These are phyloP conservation scores for Monochamus saltuarius DNA, from an alignment of 1,140 invertebrate species.

Conservation along the genomic window DNA sequence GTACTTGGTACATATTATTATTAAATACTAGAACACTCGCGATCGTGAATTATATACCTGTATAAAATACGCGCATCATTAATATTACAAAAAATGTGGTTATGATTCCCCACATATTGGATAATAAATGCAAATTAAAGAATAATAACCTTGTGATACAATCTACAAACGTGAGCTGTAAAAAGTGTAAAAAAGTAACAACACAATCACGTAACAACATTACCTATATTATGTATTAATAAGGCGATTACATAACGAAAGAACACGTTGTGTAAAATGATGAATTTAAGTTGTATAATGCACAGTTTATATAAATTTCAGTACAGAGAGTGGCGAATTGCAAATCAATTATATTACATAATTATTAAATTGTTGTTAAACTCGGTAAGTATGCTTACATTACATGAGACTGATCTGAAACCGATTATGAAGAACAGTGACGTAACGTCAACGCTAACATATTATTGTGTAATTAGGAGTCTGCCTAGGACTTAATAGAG, in stretches of 20 bases:
- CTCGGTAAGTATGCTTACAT: constrained; percentile 8
- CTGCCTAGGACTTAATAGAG: constrained; percentile 13
- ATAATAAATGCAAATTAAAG: no score
- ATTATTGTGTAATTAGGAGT: constrained; percentile 4
- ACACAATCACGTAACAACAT: not conserved
- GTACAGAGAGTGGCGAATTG: constrained; percentile 1
- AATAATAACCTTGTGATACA: no score
- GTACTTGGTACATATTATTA: no score
- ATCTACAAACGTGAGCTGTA: no score
- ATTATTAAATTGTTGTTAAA: constrained; percentile 16
- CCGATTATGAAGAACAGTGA: constrained; percentile 33
- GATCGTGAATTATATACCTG: no score
- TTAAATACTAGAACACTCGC: no score
- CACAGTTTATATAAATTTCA: constrained; percentile 13
- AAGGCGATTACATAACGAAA: not conserved
- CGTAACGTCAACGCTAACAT: constrained; percentile 30
- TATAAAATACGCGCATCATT: no score
- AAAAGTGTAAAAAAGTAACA: no score
- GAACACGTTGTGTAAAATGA: constrained; percentile 11
- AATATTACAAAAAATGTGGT: no score
- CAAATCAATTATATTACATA: constrained; percentile 15
- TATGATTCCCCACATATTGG: no score
- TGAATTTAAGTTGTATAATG: constrained; percentile 14
- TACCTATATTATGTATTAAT: no score
- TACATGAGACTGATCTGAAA: constrained; percentile 20